Evolutionary conservation across 2,888 invertebrate genomes (phyloP).

Genomic region (Leptinotarsa rubiginosa): DNA sequence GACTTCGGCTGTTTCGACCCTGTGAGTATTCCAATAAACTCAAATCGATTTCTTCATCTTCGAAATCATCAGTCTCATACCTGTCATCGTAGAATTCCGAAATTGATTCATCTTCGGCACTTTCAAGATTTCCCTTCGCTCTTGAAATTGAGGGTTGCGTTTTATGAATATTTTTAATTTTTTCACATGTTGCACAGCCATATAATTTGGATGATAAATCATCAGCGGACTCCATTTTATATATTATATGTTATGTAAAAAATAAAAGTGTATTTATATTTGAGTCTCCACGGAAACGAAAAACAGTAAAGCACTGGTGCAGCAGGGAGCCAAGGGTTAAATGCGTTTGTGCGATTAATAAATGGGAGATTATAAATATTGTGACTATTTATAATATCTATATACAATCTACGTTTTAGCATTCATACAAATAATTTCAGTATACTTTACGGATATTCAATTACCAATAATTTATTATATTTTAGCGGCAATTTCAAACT

Average conservation of each 20-base stretch:
- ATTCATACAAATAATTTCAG: no score
- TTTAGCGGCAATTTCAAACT: no score
- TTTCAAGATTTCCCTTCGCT: neutral
- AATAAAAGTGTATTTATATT: neutral
- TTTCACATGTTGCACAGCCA: conserved; percentile 38
- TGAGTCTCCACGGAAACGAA: conserved; percentile 1
- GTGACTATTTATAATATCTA: no score
- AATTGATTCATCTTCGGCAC: neutral
- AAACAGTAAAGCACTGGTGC: neutral
- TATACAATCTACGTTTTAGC: no score
- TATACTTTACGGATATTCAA: no score
- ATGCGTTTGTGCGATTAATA: no score
- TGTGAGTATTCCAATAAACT: conserved; percentile 30
- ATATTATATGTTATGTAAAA: neutral
- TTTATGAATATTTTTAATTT: conserved; percentile 30
- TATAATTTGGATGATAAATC: conserved; percentile 34
- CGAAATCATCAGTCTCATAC: conserved; percentile 39
- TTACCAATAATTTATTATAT: no score
- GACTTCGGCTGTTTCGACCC: conserved; percentile 13
- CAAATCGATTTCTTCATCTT: conserved; percentile 36
- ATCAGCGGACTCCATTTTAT: conserved; percentile 8
- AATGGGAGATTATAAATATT: no score
- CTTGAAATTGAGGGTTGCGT: neutral
- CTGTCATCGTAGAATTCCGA: conserved; percentile 22
- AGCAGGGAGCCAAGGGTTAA: no score